phyloP scores from a whole-genome alignment of 2,888 invertebrate species.

The Pherbina coryleti region DNA sequence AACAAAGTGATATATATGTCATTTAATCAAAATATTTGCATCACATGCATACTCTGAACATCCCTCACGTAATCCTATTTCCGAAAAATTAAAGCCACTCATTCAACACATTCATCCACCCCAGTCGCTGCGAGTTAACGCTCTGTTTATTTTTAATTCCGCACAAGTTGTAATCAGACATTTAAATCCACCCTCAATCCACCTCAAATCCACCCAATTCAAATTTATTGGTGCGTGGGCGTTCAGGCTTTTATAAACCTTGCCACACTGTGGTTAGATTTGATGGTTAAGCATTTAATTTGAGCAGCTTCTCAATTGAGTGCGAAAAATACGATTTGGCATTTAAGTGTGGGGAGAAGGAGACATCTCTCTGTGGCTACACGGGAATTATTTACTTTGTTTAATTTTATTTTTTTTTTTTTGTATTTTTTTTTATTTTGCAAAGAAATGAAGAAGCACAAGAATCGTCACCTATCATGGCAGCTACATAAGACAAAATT shows the following conservation, averaged over 20 bases:
- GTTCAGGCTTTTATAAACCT: background rate
- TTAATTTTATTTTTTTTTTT: no score
- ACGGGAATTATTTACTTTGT: no score
- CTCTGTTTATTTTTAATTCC: conserved; percentile 30
- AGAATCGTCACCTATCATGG: no score
- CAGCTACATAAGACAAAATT: no score
- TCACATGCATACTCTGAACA: background rate
- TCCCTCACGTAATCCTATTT: conserved; percentile 9
- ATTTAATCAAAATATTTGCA: no score
- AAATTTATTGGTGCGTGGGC: conserved; percentile 18
- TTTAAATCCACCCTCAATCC: conserved; percentile 27
- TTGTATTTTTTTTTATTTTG: no score
- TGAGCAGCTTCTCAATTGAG: conserved; percentile 1
- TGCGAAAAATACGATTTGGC: conserved; percentile 12
- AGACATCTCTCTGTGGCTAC: no score
- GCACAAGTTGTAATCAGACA: conserved; percentile 30
- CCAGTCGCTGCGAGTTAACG: background rate
- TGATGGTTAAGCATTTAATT: conserved; percentile 26
- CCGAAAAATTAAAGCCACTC: conserved; percentile 5
- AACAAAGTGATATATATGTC: background rate
- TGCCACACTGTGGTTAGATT: conserved; percentile 6
- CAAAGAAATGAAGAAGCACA: no score
- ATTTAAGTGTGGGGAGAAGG: background rate
- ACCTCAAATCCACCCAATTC: conserved; percentile 19
- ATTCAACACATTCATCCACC: background rate